These are phyloP conservation scores for Poecilobothrus nobilitatus DNA, from an alignment of 2,888 invertebrate genomes.

Conservation along the genomic window DNA sequence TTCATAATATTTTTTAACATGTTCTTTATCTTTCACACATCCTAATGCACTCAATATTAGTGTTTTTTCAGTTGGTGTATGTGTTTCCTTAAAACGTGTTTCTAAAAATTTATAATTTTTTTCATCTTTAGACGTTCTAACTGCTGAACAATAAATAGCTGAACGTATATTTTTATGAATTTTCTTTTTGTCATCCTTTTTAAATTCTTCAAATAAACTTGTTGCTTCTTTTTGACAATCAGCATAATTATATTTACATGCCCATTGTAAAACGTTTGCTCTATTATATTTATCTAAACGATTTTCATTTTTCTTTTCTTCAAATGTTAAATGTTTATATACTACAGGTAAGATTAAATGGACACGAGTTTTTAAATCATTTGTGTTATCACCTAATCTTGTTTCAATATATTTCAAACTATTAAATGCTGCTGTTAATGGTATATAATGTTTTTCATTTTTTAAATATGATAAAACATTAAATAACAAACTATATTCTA, in stretches of 20 bases:
- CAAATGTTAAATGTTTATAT: constrained; percentile 48
- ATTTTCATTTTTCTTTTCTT: constrained; percentile 40
- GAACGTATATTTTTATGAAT: constrained; percentile 57
- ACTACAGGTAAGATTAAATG: constrained; percentile 39
- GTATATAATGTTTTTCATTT: constrained; percentile 61
- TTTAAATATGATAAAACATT: constrained; percentile 59
- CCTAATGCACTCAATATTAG: constrained; percentile 58
- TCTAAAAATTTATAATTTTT: constrained; percentile 54
- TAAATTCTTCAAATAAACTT: constrained; percentile 36
- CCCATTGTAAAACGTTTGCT: constrained; percentile 51
- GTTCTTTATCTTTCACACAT: constrained; percentile 51
- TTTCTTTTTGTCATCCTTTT: constrained; percentile 28
- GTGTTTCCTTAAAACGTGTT: constrained; percentile 46
- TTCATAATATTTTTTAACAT: constrained; percentile 48
- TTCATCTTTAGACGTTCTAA: constrained; percentile 51
- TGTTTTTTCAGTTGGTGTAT: constrained; percentile 61
- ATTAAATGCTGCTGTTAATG: constrained; percentile 63
- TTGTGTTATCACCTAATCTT: constrained; percentile 31
- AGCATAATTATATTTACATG: constrained; percentile 54
- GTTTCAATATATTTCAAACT: constrained; percentile 40
- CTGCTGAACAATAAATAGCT: constrained; percentile 66
- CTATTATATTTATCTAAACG: constrained; percentile 54
- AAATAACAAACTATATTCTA: constrained; percentile 56
- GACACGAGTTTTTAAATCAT: constrained; percentile 33
- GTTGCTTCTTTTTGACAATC: constrained; percentile 50